Evolutionary conservation across 2,888 invertebrate genomes (phyloP).

Genomic region (Limulus polyphemus): DNA sequence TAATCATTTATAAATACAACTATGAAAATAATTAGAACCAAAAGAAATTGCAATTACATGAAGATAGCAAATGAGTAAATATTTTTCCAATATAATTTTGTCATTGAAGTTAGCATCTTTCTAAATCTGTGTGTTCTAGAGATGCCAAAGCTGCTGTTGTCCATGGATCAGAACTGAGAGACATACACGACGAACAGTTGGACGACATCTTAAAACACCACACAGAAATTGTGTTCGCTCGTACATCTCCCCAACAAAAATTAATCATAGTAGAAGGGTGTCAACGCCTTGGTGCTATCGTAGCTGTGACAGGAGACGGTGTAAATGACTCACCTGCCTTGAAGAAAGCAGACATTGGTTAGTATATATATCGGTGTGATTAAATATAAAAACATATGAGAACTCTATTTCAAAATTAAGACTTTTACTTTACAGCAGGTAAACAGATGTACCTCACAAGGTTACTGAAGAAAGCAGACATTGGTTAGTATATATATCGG

Average conservation of each 20-base stretch:
- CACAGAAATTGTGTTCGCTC: conserved; percentile 38
- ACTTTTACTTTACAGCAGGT: too few relatives aligned
- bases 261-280: conserved; percentile 48
- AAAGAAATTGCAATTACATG: too few relatives aligned
- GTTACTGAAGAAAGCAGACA: too few relatives aligned
- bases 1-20: too few relatives aligned
- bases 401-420: too few relatives aligned
- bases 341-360: conserved; percentile 47
- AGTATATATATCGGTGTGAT: conserved; percentile 14
- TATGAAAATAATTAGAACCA: too few relatives aligned
- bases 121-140: conserved; percentile 3
- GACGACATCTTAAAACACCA: conserved; percentile 34
- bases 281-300: conserved; percentile 46
- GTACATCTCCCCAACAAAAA: conserved; percentile 40
- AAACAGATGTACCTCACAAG: too few relatives aligned
- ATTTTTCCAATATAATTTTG: too few relatives aligned
- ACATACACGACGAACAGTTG: conserved; percentile 33
- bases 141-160: conserved; percentile 35
- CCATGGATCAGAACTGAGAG: conserved; percentile 35
- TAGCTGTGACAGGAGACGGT: conserved; percentile 48
- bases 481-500: too few relatives aligned
- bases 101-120: too few relatives aligned
- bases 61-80: too few relatives aligned
- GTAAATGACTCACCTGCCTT: conserved; percentile 48
- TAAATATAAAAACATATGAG: background rate